phyloP scores from a whole-genome alignment of 2,888 invertebrate species.

The Drosophila falleni region DNA sequence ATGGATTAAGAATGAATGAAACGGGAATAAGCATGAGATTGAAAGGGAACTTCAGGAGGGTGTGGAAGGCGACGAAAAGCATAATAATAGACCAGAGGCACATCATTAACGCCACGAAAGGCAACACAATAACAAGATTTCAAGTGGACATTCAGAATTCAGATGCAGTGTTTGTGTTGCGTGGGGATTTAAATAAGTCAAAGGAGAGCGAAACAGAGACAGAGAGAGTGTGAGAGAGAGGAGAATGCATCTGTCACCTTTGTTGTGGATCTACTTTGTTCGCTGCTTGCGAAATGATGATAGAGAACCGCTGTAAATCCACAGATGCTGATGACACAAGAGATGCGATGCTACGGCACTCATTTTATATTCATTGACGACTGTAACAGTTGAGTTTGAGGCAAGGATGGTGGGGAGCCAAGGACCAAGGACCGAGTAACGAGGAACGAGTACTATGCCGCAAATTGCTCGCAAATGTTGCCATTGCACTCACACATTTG shows the following conservation, averaged over 20 bases:
- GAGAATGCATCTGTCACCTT: conserved; percentile 22
- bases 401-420: not conserved
- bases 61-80: not conserved
- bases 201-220: not conserved
- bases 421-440: not conserved
- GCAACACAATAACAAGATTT: conserved; percentile 66
- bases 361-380: conserved; percentile 67
- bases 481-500: conserved; percentile 12
- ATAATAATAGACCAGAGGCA: conserved; percentile 27
- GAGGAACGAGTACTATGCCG: conserved; percentile 3
- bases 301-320: conserved; percentile 30
- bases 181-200: conserved; percentile 5
- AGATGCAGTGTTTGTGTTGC: conserved; percentile 1
- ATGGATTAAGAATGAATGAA: not conserved
- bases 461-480: conserved; percentile 41
- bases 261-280: conserved; percentile 54
- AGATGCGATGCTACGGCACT: conserved; percentile 30
- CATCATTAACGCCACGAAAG: conserved; percentile 71
- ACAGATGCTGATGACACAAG: conserved; percentile 18
- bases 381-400: conserved; percentile 1
- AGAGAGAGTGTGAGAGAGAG: not conserved
- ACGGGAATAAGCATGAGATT: not conserved
- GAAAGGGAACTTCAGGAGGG: not conserved
- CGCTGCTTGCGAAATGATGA: conserved; percentile 29
- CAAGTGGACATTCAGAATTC: conserved; percentile 58